These are phyloP conservation scores for Brachionichthys hirsutus DNA, from an alignment of 2,113 vertebrate genomes.

Conservation along the genomic window DNA sequence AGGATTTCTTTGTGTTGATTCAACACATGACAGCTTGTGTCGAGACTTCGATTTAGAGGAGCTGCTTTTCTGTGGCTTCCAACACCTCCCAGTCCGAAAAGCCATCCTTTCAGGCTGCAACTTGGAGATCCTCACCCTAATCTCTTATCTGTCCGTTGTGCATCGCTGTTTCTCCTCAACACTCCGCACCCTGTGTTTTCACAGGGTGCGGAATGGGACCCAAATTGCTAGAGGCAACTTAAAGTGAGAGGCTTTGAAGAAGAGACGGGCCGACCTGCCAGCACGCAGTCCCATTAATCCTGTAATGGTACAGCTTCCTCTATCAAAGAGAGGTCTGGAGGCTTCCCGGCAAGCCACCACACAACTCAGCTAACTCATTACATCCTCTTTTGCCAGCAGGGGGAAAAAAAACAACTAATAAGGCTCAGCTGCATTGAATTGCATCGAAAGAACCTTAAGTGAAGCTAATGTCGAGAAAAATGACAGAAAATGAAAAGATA, in stretches of 20 bases:
- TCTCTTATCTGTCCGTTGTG: conserved; percentile 56
- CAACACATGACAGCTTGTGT: conserved; percentile 38
- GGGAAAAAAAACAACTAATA: conserved; percentile 48
- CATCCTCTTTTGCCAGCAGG: conserved; percentile 67
- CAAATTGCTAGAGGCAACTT: conserved; percentile 62
- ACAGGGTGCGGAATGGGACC: conserved; percentile 45
- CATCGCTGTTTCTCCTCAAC: conserved; percentile 38
- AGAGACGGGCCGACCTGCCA: conserved; percentile 64
- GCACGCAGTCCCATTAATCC: conserved; percentile 67
- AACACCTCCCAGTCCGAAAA: conserved; percentile 41
- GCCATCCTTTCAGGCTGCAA: conserved; percentile 19
- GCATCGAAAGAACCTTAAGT: conserved; percentile 14
- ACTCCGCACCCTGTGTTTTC: conserved; percentile 39
- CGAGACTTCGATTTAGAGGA: conserved; percentile 41
- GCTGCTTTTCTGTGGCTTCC: conserved; percentile 22
- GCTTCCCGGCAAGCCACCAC: conserved; percentile 70
- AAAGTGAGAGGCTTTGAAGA: conserved; percentile 65
- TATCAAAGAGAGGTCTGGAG: conserved; percentile 62
- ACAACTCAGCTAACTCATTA: conserved; percentile 76
- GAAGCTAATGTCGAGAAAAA: conserved; percentile 31
- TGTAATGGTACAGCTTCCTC: conserved; percentile 72
- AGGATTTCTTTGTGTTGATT: conserved; percentile 51
- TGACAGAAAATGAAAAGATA: conserved; percentile 14
- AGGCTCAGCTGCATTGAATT: conserved; percentile 52
- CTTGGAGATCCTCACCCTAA: conserved; percentile 29